A percentile compares a stretch with the other conserved stretches of the same genome.
phyloP scores from a whole-genome alignment of 2,113 vertebrate genomes.

The Glaucomys volans region DNA sequence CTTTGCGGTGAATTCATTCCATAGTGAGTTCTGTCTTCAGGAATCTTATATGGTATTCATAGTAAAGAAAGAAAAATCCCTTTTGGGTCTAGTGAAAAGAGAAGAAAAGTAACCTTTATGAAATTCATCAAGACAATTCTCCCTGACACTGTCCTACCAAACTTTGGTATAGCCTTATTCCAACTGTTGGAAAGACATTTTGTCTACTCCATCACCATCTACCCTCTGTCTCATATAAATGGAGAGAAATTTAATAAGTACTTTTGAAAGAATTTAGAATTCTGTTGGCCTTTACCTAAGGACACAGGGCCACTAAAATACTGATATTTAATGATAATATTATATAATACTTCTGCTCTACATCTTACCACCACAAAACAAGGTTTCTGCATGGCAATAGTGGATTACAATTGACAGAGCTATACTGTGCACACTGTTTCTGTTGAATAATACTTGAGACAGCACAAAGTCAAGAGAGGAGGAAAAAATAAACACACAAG shows the following conservation, averaged over 20 bases:
- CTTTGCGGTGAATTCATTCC: neutral
- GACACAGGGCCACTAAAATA: neutral
- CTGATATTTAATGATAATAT: neutral
- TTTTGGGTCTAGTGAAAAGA: neutral
- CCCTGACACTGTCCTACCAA: neutral
- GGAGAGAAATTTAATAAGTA: neutral
- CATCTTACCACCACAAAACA: neutral
- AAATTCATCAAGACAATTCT: neutral
- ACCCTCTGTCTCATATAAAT: neutral
- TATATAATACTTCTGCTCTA: neutral
- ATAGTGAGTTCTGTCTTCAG: too few species aligned
- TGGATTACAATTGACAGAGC: neutral
- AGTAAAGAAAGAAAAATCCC: neutral
- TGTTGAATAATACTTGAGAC: neutral
- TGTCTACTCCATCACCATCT: neutral
- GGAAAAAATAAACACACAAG: neutral
- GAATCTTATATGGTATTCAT: neutral
- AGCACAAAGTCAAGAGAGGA: neutral
- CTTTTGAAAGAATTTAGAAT: neutral
- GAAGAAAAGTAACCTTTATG: neutral
- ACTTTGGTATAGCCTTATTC: neutral
- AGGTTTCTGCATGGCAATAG: neutral
- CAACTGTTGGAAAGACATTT: fast-evolving
- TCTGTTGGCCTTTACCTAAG: neutral
- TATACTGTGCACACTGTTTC: neutral